Conservation (phyloP, 2,888 invertebrate species). For the Tubulanus polymorphus region DNA sequence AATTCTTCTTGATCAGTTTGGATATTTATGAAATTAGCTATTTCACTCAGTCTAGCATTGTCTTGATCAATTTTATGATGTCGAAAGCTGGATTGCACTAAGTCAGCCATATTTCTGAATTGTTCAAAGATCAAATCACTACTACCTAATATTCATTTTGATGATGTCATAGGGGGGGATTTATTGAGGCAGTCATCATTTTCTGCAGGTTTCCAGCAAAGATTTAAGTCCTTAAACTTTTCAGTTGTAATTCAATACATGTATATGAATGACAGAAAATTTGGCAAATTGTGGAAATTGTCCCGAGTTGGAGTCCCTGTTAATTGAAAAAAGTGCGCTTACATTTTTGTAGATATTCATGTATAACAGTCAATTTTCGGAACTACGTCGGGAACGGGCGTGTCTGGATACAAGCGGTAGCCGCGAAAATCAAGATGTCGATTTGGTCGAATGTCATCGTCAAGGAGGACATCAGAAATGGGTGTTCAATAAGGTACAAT, state of each 20-base stretch:
- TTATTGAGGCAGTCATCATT: no score
- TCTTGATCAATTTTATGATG: no score
- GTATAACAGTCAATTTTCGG: conserved; percentile 32
- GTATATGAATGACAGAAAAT: background rate
- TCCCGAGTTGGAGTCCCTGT: background rate
- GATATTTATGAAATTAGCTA: no score
- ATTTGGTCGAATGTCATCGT: conserved; percentile 38
- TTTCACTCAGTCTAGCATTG: no score
- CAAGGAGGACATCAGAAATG: conserved; percentile 42
- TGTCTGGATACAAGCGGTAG: conserved; percentile 36
- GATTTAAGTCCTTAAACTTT: no score
- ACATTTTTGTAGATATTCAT: conserved; percentile 41
- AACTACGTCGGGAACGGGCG: conserved; percentile 48
- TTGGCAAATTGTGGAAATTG: background rate
- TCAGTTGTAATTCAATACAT: no score
- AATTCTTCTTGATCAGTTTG: background rate
- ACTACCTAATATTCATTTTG: no score
- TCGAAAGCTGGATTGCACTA: no score
- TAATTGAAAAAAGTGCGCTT: background rate
- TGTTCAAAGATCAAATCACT: no score
- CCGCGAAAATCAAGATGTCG: conserved; percentile 17
- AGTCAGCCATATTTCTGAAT: no score
- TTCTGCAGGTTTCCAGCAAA: no score
- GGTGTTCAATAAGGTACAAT: conserved; percentile 44
- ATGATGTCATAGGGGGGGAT: no score